A percentile compares a stretch with the other conserved stretches of the same genome.
These are phyloP conservation scores for Anguilla rostrata DNA, from an alignment of 2,113 vertebrate species.

Conservation along the genomic window DNA sequence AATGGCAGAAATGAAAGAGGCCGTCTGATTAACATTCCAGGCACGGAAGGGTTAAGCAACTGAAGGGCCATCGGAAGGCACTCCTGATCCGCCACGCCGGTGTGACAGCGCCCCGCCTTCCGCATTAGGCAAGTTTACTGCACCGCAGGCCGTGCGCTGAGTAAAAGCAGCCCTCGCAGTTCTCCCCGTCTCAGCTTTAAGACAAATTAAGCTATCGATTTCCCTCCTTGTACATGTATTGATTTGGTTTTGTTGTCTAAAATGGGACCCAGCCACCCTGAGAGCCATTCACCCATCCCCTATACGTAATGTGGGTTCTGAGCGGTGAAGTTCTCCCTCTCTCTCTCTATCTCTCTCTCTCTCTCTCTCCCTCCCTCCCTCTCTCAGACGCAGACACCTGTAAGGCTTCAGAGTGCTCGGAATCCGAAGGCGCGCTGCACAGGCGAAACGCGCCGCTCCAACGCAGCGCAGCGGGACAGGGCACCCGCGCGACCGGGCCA, in stretches of 20 bases:
- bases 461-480: neutral
- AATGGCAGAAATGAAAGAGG: neutral
- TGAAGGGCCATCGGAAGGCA: neutral
- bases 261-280: constrained; percentile 6
- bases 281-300: neutral
- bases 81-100: neutral
- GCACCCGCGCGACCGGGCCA: neutral
- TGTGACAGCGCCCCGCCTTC: neutral
- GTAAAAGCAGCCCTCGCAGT: neutral
- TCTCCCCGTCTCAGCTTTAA: neutral
- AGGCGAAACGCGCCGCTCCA: too few relatives aligned
- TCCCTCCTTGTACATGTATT: constrained; percentile 7
- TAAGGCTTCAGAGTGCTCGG: neutral
- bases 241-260: constrained; percentile 10
- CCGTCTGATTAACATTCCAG: neutral
- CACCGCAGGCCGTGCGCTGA: neutral
- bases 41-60: neutral
- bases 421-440: too few relatives aligned
- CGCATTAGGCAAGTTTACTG: neutral
- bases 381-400: neutral
- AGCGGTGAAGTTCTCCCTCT: neutral
- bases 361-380: neutral
- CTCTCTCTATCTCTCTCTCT: neutral
- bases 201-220: constrained; percentile 7
- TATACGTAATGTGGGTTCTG: neutral